These are phyloP conservation scores for Operophtera brumata DNA, from an alignment of 2,888 invertebrate species.

Conservation along the genomic window DNA sequence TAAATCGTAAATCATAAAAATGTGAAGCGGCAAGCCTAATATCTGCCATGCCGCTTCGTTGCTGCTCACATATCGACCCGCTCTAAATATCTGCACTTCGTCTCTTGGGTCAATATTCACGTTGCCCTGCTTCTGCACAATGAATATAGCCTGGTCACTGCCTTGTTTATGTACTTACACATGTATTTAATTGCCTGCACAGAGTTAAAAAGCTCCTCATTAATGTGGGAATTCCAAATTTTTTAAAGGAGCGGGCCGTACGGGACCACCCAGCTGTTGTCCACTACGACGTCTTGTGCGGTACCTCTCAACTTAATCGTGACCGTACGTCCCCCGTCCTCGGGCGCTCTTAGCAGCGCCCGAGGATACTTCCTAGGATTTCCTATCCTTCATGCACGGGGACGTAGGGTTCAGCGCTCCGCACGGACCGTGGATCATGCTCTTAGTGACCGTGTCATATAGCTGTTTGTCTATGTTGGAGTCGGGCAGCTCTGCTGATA, in stretches of 20 bases:
- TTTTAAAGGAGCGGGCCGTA: neutral
- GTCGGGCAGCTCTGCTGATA: neutral
- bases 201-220: neutral
- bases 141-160: neutral
- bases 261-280: neutral
- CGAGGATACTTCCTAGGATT: too few species aligned
- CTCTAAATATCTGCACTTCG: neutral
- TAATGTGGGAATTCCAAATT: neutral
- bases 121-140: neutral
- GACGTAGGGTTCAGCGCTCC: too few species aligned
- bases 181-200: neutral
- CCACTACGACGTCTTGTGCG: too few species aligned
- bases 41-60: conserved; percentile 1
- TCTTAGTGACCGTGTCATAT: neutral
- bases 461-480: neutral
- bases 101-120: neutral
- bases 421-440: too few species aligned
- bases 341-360: too few species aligned
- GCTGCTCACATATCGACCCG: neutral
- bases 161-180: neutral
- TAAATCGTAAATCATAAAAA: too few species aligned
- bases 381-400: too few species aligned
- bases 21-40: neutral
- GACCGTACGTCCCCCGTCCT: too few species aligned
- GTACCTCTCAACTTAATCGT: too few species aligned